Evolutionary conservation across 2,888 invertebrate species (phyloP), one percentile per base, ranked within the genome.

Genomic region (Amphipoea oculea): DNA sequence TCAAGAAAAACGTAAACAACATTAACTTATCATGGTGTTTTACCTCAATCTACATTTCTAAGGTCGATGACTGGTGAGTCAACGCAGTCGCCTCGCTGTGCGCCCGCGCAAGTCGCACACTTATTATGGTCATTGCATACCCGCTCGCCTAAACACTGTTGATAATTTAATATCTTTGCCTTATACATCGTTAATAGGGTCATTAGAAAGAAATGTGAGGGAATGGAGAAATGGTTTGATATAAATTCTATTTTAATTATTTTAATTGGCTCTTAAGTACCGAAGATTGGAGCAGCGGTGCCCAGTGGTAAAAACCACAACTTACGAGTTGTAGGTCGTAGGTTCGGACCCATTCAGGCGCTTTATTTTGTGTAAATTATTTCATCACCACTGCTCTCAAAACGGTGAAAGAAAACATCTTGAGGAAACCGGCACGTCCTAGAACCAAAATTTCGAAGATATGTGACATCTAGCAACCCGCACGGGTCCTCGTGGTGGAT

Each of bases 1-100:
- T 79, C 67, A 80, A 86, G n/a, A 81, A 84, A 42, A 80, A 84
- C 45, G 45, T 76, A 86, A 89, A 84, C 83, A 89, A 86, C 79
- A 76, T 81, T 54, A 76, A 80, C 68, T 89, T 82, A 85, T 88
- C 79, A 84, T 73, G 79, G 82, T 76, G 75, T 81, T 76, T 89
- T 86, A 85, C 89, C 87, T 88, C 85, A 90, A 84, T 86, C 87
- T 86, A 86, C 85, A 88, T 86, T 81, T 81, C 76, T 93, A 93
- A 94, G 94, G 95, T 94, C 94, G 92, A 90, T 93, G 94, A 93
- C 94, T 91, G 90, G 81, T 94, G 94, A 94, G 84, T 94, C 94
- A 95, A 84, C 45, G 63, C n/a, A 42, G 85, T 57, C 79, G 81
- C 86, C 76, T 74, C 76, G 78, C 81, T 81, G 69, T 87, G 89